phyloP scores from a whole-genome alignment of 2,113 vertebrate genomes.

The Campylomormyrus tamandua region DNA sequence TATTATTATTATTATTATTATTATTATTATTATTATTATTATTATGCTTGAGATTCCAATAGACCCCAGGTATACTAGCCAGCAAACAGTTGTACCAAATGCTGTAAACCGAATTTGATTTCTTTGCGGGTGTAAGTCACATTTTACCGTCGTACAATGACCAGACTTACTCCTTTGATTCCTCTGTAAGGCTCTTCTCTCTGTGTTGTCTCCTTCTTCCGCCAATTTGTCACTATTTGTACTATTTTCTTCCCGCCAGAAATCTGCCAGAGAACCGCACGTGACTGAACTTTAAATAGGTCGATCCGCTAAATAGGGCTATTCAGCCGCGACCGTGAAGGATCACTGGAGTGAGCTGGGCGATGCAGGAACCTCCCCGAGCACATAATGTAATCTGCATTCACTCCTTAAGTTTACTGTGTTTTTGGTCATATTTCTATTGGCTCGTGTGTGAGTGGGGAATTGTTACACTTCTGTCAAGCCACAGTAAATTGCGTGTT shows the following conservation, averaged over 20 bases:
- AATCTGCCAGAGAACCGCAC: slow-evolving; percentile 49
- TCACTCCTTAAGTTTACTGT: neutral
- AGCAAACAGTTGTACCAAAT: neutral
- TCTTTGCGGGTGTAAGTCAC: neutral
- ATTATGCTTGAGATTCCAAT: neutral
- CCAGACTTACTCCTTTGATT: neutral
- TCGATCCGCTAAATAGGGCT: slow-evolving; percentile 41
- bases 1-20: no score
- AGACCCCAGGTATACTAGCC: neutral
- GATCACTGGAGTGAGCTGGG: neutral
- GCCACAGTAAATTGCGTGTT: neutral
- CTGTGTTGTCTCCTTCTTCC: neutral
- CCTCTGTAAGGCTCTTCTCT: neutral
- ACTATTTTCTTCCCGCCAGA: slow-evolving; percentile 48
- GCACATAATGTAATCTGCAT: neutral
- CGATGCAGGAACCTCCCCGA: neutral
- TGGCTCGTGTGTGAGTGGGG: neutral
- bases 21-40: no score
- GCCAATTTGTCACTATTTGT: neutral
- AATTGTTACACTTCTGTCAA: neutral
- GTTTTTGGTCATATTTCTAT: neutral
- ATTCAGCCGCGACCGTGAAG: neutral
- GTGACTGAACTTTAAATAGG: slow-evolving; percentile 53
- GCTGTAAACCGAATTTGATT: neutral
- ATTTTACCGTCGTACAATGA: neutral